Percentiles rank a stretch among this genome's conserved stretches.
phyloP scores from a whole-genome alignment of 2,797 vertebrate genomes.

The Lophura swinhoii region DNA sequence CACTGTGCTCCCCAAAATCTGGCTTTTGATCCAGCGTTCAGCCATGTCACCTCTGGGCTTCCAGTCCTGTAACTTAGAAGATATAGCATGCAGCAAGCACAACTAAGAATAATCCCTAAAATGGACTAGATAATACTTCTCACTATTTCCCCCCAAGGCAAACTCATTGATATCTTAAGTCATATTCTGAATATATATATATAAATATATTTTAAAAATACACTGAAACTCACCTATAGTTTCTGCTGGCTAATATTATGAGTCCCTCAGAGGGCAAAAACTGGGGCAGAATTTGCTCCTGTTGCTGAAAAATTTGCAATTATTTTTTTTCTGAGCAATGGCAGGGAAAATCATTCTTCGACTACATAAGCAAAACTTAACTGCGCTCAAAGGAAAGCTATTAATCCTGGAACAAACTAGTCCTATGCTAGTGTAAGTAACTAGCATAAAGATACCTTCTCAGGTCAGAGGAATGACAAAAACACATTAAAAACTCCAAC shows the following conservation, averaged over 20 bases:
- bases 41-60: conserved; percentile 56
- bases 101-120: conserved; percentile 58
- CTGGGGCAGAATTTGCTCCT: not conserved
- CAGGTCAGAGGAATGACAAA: not conserved
- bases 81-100: conserved; percentile 24
- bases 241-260: conserved; percentile 1
- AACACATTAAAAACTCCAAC: not conserved
- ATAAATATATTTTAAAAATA: conserved; percentile 24
- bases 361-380: not conserved
- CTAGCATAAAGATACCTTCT: not conserved
- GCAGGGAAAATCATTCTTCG: not conserved
- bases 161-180: conserved; percentile 46
- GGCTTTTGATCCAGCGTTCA: conserved; percentile 42
- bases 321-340: conserved; percentile 31
- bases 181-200: not conserved
- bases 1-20: not conserved
- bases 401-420: not conserved
- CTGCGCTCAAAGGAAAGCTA: not conserved
- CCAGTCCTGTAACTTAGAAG: conserved; percentile 41
- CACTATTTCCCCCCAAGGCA: conserved; percentile 44
- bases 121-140: conserved; percentile 51
- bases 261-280: conserved; percentile 45
- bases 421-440: not conserved
- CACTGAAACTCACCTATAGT: conserved; percentile 16
- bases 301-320: not conserved